These are phyloP conservation scores for Listronotus bonariensis DNA, from an alignment of 1,140 invertebrate species.

Conservation along the genomic window DNA sequence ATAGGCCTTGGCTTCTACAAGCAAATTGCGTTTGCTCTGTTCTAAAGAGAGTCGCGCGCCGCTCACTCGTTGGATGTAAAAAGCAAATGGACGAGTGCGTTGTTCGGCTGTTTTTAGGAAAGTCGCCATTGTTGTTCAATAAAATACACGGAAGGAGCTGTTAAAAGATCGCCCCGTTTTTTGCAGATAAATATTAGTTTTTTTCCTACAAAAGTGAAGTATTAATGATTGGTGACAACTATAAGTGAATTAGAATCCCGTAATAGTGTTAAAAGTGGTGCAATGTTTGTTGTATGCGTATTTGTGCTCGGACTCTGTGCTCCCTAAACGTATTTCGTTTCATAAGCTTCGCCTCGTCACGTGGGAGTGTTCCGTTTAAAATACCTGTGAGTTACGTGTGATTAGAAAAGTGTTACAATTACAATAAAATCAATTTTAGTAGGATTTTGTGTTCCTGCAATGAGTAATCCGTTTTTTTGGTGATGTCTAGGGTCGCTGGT, in stretches of 20 bases:
- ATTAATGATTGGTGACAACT: conserved; percentile 3
- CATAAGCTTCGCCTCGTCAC: conserved; percentile 48
- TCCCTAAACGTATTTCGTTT: conserved; percentile 29
- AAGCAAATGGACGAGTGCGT: conserved; percentile 48
- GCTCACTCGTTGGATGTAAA: conserved; percentile 33
- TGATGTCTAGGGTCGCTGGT: conserved; percentile 1
- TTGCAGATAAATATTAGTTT: conserved; percentile 1
- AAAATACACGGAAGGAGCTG: conserved; percentile 37
- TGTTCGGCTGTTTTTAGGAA: conserved; percentile 50
- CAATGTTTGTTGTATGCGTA: conserved; percentile 52
- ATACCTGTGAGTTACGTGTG: conserved; percentile 23
- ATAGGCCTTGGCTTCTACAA: conserved; percentile 37
- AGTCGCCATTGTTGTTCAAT: conserved; percentile 54
- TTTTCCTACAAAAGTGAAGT: neutral
- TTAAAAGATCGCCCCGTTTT: conserved; percentile 13
- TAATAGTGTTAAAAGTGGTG: conserved; percentile 49
- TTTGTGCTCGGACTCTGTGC: conserved; percentile 32
- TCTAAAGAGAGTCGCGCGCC: conserved; percentile 39
- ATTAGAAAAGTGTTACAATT: conserved; percentile 19
- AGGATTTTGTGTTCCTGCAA: neutral
- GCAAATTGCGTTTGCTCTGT: conserved; percentile 41
- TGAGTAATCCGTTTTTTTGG: conserved; percentile 13
- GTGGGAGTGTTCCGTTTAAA: conserved; percentile 49
- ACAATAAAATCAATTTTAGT: conserved; percentile 17
- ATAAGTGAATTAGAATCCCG: conserved; percentile 30